Evolutionary conservation across 2,888 invertebrate genomes (phyloP).

Genomic region (Heliconius aoede): DNA sequence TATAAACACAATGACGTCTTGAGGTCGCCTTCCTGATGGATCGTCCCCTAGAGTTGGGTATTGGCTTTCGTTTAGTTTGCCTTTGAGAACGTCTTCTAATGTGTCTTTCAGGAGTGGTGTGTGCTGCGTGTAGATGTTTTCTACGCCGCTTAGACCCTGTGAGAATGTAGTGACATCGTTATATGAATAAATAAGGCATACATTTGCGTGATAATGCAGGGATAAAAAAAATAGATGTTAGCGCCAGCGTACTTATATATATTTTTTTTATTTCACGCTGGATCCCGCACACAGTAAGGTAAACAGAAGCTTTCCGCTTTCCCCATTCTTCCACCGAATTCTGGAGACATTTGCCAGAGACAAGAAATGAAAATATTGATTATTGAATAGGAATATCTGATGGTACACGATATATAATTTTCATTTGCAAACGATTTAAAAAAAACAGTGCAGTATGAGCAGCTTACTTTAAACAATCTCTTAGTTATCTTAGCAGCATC

Average conservation of each 20-base stretch:
- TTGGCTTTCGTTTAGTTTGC: constrained; percentile 92
- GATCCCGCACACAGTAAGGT: background rate
- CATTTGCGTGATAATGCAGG: too few relatives aligned
- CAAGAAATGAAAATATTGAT: too few relatives aligned
- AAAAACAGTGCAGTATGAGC: background rate
- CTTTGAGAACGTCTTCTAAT: constrained; percentile 94
- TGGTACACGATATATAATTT: too few relatives aligned
- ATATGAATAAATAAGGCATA: too few relatives aligned
- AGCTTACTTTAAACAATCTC: constrained; percentile 88
- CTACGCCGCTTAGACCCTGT: constrained; percentile 95
- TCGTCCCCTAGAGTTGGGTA: constrained; percentile 93
- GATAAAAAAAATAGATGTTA: too few relatives aligned
- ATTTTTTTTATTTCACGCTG: background rate
- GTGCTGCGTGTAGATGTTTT: constrained; percentile 99
- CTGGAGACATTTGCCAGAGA: too few relatives aligned
- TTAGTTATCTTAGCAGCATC: constrained; percentile 96
- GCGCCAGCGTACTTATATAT: too few relatives aligned
- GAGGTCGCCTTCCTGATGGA: constrained; percentile 85
- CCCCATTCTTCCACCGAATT: background rate
- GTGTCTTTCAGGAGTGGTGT: constrained; percentile 95
- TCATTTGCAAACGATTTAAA: too few relatives aligned
- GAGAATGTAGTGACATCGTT: constrained; percentile 13
- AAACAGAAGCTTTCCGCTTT: background rate
- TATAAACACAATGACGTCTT: constrained; percentile 98
- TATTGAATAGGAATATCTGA: too few relatives aligned